Evolutionary conservation across 2,888 invertebrate genomes (phyloP), one percentile per base, ranked within the genome.

Genomic region (Homarus gammarus): DNA sequence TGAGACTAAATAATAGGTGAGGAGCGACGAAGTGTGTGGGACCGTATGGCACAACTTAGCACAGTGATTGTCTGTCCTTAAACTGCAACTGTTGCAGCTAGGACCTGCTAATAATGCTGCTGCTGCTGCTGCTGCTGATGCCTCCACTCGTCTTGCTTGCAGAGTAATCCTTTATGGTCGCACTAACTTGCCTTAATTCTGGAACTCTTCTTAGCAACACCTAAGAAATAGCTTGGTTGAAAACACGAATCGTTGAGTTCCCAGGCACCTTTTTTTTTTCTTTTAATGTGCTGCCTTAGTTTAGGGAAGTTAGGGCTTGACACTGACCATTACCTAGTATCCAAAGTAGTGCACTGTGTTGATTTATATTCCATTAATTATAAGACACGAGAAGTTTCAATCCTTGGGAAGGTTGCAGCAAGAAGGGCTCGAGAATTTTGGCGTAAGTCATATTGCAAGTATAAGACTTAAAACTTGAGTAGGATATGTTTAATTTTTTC

Each of bases 11-110:
- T 49, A 49, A 72, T 33, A 72, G 79, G 15, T 51, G 78, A 78
- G 68, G 86, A 44, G 40, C 27, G 70, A 68, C 70, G 49, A 83
- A 51, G 83, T 51, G 72, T 83, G 38, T 56, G 83, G 83, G 83
- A 84, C 83, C 83, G 15, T 61, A 82, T 64, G 64, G 40, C 38
- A 49, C 49, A 38, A 33, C 78, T 51, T 31, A 22, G 70, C 82
- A 72, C 82, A 49, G 68, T 82, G 82, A 83, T 83, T 83, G 82
- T 83, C 82, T 83, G 70, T 49, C n/a, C n/a, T n/a, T n/a, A n/a
- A n/a, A n/a, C n/a, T n/a, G n/a, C n/a, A n/a, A n/a, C n/a, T n/a
- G n/a, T n/a, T n/a, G n/a, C n/a, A n/a, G n/a, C n/a, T n/a, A n/a
- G n/a, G n/a, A n/a, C n/a, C n/a, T n/a, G n/a, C n/a, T n/a, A n/a